phyloP scores from a whole-genome alignment of 2,888 invertebrate species.

The Tachina grossa region DNA sequence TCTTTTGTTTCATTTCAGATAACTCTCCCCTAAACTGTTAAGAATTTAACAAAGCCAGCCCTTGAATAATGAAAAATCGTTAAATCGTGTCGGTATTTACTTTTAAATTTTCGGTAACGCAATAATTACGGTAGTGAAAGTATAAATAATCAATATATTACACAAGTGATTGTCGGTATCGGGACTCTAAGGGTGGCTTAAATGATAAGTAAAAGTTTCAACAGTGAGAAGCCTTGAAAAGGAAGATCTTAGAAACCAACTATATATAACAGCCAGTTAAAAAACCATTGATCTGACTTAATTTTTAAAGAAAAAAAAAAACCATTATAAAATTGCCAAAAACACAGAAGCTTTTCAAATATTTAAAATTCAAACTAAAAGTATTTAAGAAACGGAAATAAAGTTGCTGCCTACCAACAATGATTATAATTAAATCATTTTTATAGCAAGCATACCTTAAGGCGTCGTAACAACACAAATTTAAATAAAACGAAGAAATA shows the following conservation, averaged over 20 bases:
- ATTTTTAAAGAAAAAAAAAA: background rate
- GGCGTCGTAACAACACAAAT: slow-evolving; percentile 24
- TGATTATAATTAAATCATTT: slow-evolving; percentile 32
- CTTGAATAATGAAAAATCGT: background rate
- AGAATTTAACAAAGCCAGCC: too few relatives aligned
- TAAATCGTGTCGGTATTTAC: background rate
- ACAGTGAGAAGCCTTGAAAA: background rate
- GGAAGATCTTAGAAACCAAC: background rate
- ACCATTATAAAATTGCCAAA: background rate
- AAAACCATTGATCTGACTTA: too few relatives aligned
- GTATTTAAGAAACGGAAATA: background rate
- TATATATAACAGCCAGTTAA: background rate
- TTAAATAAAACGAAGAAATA: slow-evolving; percentile 18
- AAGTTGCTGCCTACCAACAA: slow-evolving; percentile 26
- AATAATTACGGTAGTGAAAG: background rate
- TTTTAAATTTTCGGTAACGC: background rate
- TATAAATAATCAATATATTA: background rate
- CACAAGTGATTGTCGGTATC: background rate
- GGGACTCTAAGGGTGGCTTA: background rate
- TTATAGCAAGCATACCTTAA: slow-evolving; percentile 35
- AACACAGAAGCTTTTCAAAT: background rate
- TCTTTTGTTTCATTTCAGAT: too few relatives aligned
- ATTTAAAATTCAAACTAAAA: background rate
- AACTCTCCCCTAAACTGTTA: too few relatives aligned
- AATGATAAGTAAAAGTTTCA: background rate